These are phyloP conservation scores for Catharus fuscescens DNA, from an alignment of 2,113 vertebrate species.

Conservation along the genomic window DNA sequence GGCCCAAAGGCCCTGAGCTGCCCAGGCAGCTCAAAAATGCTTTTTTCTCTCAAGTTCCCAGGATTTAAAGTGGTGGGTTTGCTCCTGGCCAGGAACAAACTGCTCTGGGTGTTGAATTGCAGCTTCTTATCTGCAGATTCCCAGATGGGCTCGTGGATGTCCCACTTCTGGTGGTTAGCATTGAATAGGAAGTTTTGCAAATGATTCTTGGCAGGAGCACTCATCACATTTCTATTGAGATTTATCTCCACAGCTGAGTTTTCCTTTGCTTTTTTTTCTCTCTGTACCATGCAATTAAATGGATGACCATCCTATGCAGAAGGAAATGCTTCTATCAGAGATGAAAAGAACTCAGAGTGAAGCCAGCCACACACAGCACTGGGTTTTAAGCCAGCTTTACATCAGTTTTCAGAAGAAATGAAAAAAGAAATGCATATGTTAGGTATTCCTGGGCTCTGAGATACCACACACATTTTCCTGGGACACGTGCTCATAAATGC, in stretches of 20 bases:
- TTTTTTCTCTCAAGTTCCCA: neutral
- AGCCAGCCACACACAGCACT: neutral
- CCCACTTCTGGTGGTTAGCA: constrained; percentile 16
- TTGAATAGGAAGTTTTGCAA: constrained; percentile 55
- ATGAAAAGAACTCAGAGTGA: constrained; percentile 38
- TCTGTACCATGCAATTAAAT: constrained; percentile 44
- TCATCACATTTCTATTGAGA: constrained; percentile 46
- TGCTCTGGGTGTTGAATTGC: constrained; percentile 14
- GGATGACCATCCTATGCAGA: constrained; percentile 41
- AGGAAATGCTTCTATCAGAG: constrained; percentile 41
- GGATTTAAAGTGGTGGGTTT: neutral
- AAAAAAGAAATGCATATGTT: neutral
- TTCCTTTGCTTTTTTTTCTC: constrained; percentile 5
- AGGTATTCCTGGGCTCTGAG: neutral
- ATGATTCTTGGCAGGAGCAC: constrained; percentile 49
- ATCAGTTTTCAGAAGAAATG: neutral
- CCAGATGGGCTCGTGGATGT: constrained; percentile 31
- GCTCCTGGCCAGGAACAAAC: neutral
- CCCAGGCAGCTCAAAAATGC: neutral
- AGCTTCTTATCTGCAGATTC: constrained; percentile 47
- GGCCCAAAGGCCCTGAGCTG: neutral
- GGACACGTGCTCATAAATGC: neutral
- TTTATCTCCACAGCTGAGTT: constrained; percentile 51
- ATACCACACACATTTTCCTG: neutral
- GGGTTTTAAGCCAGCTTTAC: constrained; percentile 20